Percentiles rank a stretch among this genome's conserved stretches.
Conservation (phyloP, 2,888 invertebrate genomes). For the Heteromyza rotundicornis region DNA sequence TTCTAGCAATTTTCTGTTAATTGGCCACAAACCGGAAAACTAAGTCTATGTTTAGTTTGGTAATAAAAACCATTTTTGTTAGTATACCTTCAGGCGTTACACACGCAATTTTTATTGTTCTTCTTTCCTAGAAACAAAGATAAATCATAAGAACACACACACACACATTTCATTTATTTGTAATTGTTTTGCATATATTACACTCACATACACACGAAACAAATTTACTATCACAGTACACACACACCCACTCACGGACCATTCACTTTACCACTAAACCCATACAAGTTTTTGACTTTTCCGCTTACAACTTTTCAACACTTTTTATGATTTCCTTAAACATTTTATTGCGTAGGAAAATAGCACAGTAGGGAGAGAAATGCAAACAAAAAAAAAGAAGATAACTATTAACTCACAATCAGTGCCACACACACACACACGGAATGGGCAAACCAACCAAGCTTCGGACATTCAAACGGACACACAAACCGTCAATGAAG, state of each 20-base stretch:
- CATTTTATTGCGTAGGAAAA: conserved; percentile 27
- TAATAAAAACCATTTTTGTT: conserved; percentile 14
- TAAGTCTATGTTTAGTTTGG: too few species aligned
- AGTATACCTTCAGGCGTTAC: conserved; percentile 4
- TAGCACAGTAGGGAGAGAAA: conserved; percentile 4
- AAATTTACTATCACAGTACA: too few species aligned
- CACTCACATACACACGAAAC: neutral
- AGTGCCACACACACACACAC: conserved; percentile 5
- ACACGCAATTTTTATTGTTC: neutral
- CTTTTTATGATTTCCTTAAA: conserved; percentile 24
- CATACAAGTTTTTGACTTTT: neutral
- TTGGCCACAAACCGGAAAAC: too few species aligned
- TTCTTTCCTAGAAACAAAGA: neutral
- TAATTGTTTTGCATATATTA: neutral
- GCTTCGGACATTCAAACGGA: too few species aligned
- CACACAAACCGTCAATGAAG: too few species aligned
- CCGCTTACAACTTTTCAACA: conserved; percentile 15
- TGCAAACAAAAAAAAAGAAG: too few species aligned
- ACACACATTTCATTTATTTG: conserved; percentile 8
- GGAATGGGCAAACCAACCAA: too few species aligned
- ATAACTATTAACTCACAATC: conserved; percentile 15
- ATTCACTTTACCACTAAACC: neutral
- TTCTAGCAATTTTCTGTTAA: too few species aligned
- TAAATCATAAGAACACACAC: conserved; percentile 20
- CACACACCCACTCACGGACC: neutral